Conservation (phyloP, 1,140 invertebrate genomes). For the Drosophila mojavensis region DNA sequence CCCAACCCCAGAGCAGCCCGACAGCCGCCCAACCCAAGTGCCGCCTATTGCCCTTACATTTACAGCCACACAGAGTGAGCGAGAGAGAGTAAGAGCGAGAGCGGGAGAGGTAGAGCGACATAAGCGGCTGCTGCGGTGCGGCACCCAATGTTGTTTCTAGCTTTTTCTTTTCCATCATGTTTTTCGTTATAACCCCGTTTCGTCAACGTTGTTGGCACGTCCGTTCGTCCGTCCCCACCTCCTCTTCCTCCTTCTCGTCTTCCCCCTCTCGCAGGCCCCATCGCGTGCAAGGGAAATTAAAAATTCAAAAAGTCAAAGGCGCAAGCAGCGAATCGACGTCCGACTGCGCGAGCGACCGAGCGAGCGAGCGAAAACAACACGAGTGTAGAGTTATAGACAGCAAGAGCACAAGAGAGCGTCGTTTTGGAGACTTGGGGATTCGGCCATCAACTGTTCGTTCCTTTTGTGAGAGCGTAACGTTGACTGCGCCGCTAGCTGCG, state of each 20-base stretch:
- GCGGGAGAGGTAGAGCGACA: constrained; percentile 7
- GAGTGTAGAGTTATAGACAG: constrained; percentile 35
- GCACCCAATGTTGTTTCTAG: constrained; percentile 70
- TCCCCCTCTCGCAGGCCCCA: constrained; percentile 22
- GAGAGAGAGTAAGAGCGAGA: neutral
- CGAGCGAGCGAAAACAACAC: constrained; percentile 12
- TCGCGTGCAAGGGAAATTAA: constrained; percentile 79
- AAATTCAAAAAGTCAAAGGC: constrained; percentile 82
- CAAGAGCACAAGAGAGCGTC: constrained; percentile 25
- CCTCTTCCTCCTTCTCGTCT: constrained; percentile 14
- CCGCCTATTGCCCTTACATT: constrained; percentile 74
- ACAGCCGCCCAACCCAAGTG: constrained; percentile 69
- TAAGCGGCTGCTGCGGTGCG: constrained; percentile 52
- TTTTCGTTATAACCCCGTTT: constrained; percentile 82
- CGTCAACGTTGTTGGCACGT: constrained; percentile 63
- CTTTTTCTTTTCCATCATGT: constrained; percentile 78
- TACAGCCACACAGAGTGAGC: constrained; percentile 30
- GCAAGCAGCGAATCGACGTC: constrained; percentile 59
- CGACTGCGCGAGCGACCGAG: constrained; percentile 30
- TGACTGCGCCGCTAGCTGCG: constrained; percentile 37
- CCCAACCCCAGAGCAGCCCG: constrained; percentile 65
- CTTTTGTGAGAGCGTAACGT: constrained; percentile 59
- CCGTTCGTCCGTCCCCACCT: constrained; percentile 34
- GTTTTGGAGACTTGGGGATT: constrained; percentile 66
- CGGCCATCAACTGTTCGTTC: constrained; percentile 59